Evolutionary conservation across 2,113 vertebrate species (phyloP).

Genomic region (Odobenus rosmarus): DNA sequence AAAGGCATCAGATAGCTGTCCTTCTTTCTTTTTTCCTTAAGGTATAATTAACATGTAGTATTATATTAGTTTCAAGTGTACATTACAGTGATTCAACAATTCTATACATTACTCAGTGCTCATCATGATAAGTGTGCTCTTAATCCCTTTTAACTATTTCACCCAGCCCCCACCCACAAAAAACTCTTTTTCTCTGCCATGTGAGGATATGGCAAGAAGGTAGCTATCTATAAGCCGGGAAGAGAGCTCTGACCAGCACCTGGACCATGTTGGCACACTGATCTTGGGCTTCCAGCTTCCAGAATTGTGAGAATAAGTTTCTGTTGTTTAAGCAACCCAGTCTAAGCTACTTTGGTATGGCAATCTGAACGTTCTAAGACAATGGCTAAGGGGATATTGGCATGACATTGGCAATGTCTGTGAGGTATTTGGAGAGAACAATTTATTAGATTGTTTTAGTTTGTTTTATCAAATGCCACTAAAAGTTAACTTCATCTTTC

Average conservation of each 20-base stretch:
- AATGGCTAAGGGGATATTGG: not conserved
- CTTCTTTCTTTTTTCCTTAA: not conserved
- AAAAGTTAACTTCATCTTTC: not conserved
- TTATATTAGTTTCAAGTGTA: not conserved
- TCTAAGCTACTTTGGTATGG: not conserved
- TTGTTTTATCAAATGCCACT: not conserved
- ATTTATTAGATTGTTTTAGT: not conserved
- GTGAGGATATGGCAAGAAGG: not conserved
- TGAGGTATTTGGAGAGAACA: not conserved
- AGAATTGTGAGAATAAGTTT: not conserved
- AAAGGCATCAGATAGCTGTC: not conserved
- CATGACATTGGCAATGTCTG: not conserved
- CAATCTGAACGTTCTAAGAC: not conserved
- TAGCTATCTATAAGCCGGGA: not conserved
- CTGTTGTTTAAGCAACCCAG: not conserved
- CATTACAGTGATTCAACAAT: not conserved
- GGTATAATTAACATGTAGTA: not conserved
- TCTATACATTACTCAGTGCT: not conserved
- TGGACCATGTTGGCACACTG: not conserved
- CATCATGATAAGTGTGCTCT: not conserved
- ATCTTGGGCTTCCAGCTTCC: not conserved
- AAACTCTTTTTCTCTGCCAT: not conserved
- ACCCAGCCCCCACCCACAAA: fast-evolving
- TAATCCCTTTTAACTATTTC: not conserved
- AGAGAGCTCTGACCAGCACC: not conserved